Evolutionary conservation across 2,888 invertebrate genomes (phyloP).

Genomic region (Tuberolachnus salignus): DNA sequence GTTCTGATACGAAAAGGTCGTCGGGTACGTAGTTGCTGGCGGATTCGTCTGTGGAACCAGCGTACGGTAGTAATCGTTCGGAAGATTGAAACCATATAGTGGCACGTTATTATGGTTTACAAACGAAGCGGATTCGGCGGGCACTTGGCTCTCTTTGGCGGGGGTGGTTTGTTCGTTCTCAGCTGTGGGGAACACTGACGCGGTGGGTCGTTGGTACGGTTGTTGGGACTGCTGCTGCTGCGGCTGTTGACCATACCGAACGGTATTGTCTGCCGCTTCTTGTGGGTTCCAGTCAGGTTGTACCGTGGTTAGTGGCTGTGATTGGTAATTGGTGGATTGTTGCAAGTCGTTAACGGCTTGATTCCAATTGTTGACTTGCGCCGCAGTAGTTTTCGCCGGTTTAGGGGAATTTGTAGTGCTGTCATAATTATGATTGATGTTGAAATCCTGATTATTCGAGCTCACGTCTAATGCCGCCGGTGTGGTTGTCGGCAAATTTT

Average conservation of each 20-base stretch:
- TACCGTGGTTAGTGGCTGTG: not conserved
- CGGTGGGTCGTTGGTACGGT: conserved; percentile 3
- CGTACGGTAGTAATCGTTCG: conserved; percentile 21
- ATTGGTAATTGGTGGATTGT: conserved; percentile 4
- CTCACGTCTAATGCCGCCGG: not conserved
- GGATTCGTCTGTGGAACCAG: conserved; percentile 15
- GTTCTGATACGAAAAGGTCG: not conserved
- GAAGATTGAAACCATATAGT: not conserved
- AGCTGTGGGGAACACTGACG: not conserved
- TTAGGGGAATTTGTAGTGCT: not conserved
- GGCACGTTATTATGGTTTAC: conserved; percentile 4
- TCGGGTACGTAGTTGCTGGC: conserved; percentile 1
- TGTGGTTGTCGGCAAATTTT: not conserved
- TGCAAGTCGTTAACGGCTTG: not conserved
- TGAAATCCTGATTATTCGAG: too few species aligned
- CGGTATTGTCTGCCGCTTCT: conserved; percentile 4
- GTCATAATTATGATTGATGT: too few species aligned
- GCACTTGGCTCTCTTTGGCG: conserved; percentile 33
- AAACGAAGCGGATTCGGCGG: conserved; percentile 41
- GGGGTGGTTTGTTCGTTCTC: conserved; percentile 2
- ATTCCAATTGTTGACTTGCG: conserved; percentile 7
- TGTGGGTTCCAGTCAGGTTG: conserved; percentile 23
- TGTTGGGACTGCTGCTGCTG: conserved; percentile 2
- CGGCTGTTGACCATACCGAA: not conserved
- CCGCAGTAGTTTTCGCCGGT: not conserved